These are phyloP conservation scores for Apotomis turbidana DNA, from an alignment of 2,888 invertebrate genomes.

Conservation along the genomic window DNA sequence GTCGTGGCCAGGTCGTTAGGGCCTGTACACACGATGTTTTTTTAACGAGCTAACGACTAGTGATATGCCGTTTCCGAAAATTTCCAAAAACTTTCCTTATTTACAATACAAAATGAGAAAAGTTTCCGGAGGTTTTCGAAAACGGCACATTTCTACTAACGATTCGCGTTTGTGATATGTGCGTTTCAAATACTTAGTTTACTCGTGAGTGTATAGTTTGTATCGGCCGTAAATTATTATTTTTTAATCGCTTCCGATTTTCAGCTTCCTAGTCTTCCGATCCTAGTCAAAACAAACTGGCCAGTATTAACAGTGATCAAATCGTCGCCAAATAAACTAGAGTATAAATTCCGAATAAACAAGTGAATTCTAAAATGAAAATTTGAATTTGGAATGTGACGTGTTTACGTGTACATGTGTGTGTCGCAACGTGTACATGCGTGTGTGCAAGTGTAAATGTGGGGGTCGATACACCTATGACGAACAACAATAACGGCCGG, in stretches of 20 bases:
- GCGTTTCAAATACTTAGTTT: neutral
- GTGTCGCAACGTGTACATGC: constrained; percentile 49
- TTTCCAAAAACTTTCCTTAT: too few relatives aligned
- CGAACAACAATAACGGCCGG: constrained; percentile 86
- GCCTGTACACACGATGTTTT: too few relatives aligned
- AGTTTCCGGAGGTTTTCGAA: too few relatives aligned
- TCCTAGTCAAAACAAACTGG: constrained; percentile 19
- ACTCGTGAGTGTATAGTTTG: neutral
- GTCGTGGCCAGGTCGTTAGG: too few relatives aligned
- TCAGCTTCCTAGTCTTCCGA: neutral
- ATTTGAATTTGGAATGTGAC: constrained; percentile 34
- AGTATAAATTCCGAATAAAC: neutral
- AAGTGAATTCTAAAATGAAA: constrained; percentile 12
- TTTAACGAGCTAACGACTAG: too few relatives aligned
- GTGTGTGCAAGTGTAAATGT: constrained; percentile 41
- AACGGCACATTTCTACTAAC: too few relatives aligned
- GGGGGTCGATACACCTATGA: constrained; percentile 79
- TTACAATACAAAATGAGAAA: too few relatives aligned
- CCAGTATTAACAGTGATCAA: constrained; percentile 1
- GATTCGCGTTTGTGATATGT: too few relatives aligned
- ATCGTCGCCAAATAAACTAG: constrained; percentile 4
- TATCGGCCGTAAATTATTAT: neutral
- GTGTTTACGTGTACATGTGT: neutral
- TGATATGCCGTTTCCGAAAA: too few relatives aligned
- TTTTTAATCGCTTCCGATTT: neutral